Base-by-base conservation (phyloP, 2,888 invertebrate genomes). In the Lingula anatina region DNA sequence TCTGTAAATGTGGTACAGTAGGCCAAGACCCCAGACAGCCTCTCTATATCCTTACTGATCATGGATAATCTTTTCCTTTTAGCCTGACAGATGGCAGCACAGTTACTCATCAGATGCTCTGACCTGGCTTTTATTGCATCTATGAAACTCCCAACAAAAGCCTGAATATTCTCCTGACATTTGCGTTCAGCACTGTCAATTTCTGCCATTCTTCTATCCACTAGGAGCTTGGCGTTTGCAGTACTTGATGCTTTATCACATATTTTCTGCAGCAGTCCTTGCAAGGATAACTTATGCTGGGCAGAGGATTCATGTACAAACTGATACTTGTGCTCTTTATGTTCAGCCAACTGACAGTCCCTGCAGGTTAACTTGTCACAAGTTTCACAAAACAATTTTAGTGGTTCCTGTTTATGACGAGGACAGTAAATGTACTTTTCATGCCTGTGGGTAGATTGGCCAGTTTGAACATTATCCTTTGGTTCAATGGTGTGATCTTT, bases 251-350 rank as follows among this genome's bases (percentile, higher is more conserved):
- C n/a, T n/a, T n/a, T n/a, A n/a, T n/a, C n/a, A n/a, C n/a, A n/a
- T n/a, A n/a, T n/a, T n/a, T n/a, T n/a, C n/a, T n/a, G n/a, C n/a
- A n/a, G n/a, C n/a, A n/a, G n/a, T n/a, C n/a, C n/a, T n/a, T n/a
- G n/a, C n/a, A n/a, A n/a, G n/a, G n/a, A n/a, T n/a, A n/a, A n/a
- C n/a, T n/a, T n/a, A 49, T 59, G 60, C 12, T 57, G 51, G 2
- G 84, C 83, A 40, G 90, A 90, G 77, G 91, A 92, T 80, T 92
- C 91, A 62, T 87, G 85, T 62, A 90, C 87, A 80, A 92, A 92
- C 81, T 90, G 90, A 79, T 93, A 93, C 78, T 89, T 89, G 79
- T 94, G 94, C 78, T 93, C 90, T 62, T 92, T 84, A 79, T 95
- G 94, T 73, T 89, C 89, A 62, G 85, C 85, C 60, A 94, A 81